Evolutionary conservation across 2,888 invertebrate species (phyloP), one percentile per base, ranked within the genome.

Genomic region (Sinohyriopsis cumingii): DNA sequence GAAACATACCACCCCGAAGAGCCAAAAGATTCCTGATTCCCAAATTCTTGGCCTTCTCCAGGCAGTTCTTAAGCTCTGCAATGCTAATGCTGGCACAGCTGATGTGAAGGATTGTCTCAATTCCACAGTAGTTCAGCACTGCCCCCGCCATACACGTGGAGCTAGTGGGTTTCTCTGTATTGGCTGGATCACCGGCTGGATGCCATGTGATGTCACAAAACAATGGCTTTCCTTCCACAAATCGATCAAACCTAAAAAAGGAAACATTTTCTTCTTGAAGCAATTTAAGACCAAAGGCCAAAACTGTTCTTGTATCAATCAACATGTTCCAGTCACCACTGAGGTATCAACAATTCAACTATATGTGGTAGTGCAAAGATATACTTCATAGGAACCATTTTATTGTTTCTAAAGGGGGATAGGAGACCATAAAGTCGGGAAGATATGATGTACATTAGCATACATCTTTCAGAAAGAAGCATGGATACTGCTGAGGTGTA

Each of bases 21-120:
- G 94, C 93, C 71, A 95, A 92, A 82, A 95, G 91, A 88, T 94
- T 95, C 78, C 92, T 91, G 71, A 95, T 92, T 5, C 93, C 93
- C 45, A 92, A 88, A 61, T 92, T 89, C 85, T 93, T 92, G 5
- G 94, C 92, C 80, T 91, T 89, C 57, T 90, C 85, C 69, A 95
- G 87, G 78, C 91, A 90, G 19, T 80, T 78, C 63, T 89, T 84
- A 59, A 92, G 89, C 67, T 91, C 87, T 3, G 88, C 89, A 59
- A 87, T 86, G 7, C 89, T 89, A 79, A 90, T 89, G 63, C 90
- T 90, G 25, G 90, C 90, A 79, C 92, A 92, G 3, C 92, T 92
- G 85, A 93, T 90, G 82, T 93, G 93, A 55, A 93, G 88, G 92
- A 93, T 92, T 3, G 92, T 92, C 81, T 93, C 92, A 59, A 92